Evolutionary conservation across 2,797 vertebrate species (phyloP).

Genomic region (Myotis daubentonii): DNA sequence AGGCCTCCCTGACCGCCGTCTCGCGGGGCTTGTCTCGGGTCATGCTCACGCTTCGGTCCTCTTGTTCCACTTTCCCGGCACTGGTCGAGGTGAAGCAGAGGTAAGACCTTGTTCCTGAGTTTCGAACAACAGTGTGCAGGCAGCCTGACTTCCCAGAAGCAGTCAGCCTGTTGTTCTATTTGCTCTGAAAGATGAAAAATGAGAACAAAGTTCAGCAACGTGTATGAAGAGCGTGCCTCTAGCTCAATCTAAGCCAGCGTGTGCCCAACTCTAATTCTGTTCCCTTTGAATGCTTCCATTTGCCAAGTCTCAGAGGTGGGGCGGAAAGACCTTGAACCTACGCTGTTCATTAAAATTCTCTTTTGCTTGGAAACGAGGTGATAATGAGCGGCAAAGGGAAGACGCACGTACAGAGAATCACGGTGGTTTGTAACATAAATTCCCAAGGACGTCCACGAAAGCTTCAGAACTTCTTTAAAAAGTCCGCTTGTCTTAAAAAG

Average conservation of each 20-base stretch:
- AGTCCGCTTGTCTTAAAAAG: neutral
- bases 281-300: neutral
- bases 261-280: neutral
- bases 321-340: neutral
- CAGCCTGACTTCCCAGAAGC: neutral
- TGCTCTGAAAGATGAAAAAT: neutral
- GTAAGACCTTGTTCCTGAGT: neutral
- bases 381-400: neutral
- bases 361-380: conserved; percentile 18
- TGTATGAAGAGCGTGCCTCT: neutral
- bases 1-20: neutral
- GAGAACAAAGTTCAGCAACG: neutral
- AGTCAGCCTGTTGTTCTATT: neutral
- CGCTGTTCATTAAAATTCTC: conserved; percentile 33
- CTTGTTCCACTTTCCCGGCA: neutral
- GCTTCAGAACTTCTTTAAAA: neutral
- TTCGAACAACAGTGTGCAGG: neutral
- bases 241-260: neutral
- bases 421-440: neutral
- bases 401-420: neutral
- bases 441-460: neutral
- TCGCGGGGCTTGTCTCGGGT: fast-evolving
- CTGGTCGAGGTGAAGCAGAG: neutral
- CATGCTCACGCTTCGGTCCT: neutral
- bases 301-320: neutral